Evolutionary conservation across 2,113 vertebrate genomes (phyloP), one percentile per base, ranked within the genome.

Genomic region (Phyllostomus hastatus): DNA sequence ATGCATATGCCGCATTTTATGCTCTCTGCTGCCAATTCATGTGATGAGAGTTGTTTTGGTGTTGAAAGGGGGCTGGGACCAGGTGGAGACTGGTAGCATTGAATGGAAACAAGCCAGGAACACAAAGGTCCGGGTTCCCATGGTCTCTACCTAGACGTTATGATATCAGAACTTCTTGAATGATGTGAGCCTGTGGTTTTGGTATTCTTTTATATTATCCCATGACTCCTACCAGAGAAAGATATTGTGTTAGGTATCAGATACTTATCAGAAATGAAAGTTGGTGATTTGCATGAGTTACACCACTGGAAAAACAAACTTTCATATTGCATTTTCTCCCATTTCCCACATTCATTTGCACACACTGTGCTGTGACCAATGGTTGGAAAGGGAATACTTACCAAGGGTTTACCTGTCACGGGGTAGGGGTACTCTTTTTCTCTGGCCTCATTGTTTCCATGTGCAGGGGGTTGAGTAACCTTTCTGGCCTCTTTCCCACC

Each of bases 131-230:
- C 20, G 14, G n/a, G 24, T 78, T 89, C 54, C 31, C 4, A 1
- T 26, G 11, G 15, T 66, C 9, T 89, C 43, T 19, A 73, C 12
- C 8, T 70, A 31, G 35, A 57, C 20, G 2, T 80, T 33, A 28
- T 61, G 48, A 33, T 22, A 67, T 35, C 57, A 95, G 90, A 72
- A 48, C 8, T 10, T 67, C 61, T 78, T 50, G 52, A 85, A 84
- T 35, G 69, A 28, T 43, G 9, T 82, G 46, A 78, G 11, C 10
- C 9, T 76, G 38, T 50, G 28, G 35, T 46, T 59, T 92, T 87
- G 80, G 64, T 73, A 64, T 90, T 91, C 7, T 79, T 96, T 91
- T 64, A 61, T 91, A 73, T 88, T 72, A 73, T 73, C 67, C 70
- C 35, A 67, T 2, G 59, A 15, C 11, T 87, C 24, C 26, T 92